These are phyloP conservation scores for Gobiocypris rarus DNA, from an alignment of 2,113 vertebrate species.

Conservation along the genomic window DNA sequence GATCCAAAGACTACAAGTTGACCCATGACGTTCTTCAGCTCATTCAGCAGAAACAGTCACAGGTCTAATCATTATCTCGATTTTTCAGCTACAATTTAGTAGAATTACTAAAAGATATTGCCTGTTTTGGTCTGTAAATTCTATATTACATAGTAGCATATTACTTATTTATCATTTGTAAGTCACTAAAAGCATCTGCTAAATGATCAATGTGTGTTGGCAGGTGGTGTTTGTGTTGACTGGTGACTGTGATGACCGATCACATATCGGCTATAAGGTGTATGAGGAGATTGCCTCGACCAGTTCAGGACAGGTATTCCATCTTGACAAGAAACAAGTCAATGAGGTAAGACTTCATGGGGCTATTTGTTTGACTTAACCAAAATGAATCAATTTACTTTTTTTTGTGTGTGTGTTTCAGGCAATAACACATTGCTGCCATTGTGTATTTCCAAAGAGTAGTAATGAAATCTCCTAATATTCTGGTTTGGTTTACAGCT, in stretches of 20 bases:
- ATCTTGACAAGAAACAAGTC: slow-evolving; percentile 98
- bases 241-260: slow-evolving; percentile 95
- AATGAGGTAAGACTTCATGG: slow-evolving; percentile 86
- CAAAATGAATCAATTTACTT: not conserved
- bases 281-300: slow-evolving; percentile 99
- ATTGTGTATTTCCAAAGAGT: not conserved
- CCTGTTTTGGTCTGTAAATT: not conserved
- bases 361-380: not conserved
- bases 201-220: slow-evolving; percentile 32
- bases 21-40: slow-evolving; percentile 93
- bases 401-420: not conserved
- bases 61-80: slow-evolving; percentile 72
- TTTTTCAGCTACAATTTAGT: not conserved
- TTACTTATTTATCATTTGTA: too few species aligned
- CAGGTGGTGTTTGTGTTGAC: slow-evolving; percentile 98
- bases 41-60: slow-evolving; percentile 99
- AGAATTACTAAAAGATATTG: not conserved
- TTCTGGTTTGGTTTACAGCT: not conserved
- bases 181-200: not conserved
- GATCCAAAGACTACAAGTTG: slow-evolving; percentile 95
- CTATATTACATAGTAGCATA: too few species aligned
- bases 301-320: slow-evolving; percentile 97
- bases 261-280: slow-evolving; percentile 91
- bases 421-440: not conserved
- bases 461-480: not conserved